phyloP scores from a whole-genome alignment of 1,140 invertebrate genomes.

The Thaumatotibia leucotreta region DNA sequence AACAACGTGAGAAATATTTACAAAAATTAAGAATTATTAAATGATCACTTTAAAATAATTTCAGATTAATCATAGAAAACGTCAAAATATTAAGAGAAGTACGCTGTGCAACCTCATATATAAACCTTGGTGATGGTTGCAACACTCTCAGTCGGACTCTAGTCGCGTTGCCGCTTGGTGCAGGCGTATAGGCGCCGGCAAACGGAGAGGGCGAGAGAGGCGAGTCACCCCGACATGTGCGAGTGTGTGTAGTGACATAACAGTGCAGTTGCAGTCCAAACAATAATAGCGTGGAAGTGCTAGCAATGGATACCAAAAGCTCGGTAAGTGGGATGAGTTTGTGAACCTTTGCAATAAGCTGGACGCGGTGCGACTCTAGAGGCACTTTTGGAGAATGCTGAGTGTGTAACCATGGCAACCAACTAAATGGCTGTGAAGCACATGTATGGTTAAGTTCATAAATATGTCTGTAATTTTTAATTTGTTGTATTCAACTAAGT shows the following conservation, averaged over 20 bases:
- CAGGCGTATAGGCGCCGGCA: slow-evolving; percentile 63
- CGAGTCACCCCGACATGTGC: slow-evolving; percentile 53
- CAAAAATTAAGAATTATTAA: neutral
- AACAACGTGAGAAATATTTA: neutral
- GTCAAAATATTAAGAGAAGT: slow-evolving; percentile 25
- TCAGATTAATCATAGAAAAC: slow-evolving; percentile 4
- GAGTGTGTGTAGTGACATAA: slow-evolving; percentile 70
- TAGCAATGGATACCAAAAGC: slow-evolving; percentile 65
- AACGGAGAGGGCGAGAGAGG: slow-evolving; percentile 77
- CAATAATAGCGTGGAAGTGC: slow-evolving; percentile 36
- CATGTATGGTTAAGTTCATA: neutral
- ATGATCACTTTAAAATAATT: neutral
- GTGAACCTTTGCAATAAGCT: neutral
- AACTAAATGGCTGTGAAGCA: neutral
- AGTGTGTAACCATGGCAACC: neutral
- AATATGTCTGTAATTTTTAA: too few relatives aligned
- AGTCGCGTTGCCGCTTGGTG: slow-evolving; percentile 77
- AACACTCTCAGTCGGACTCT: slow-evolving; percentile 76
- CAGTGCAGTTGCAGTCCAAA: slow-evolving; percentile 43
- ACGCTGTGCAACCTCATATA: slow-evolving; percentile 64
- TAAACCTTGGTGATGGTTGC: slow-evolving; percentile 67
- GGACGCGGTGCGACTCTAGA: neutral
- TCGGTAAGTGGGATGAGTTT: slow-evolving; percentile 49
- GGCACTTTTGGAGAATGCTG: neutral
- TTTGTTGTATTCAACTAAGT: too few relatives aligned